phyloP scores from a whole-genome alignment of 2,888 invertebrate genomes.

The Perithous albicinctus region DNA sequence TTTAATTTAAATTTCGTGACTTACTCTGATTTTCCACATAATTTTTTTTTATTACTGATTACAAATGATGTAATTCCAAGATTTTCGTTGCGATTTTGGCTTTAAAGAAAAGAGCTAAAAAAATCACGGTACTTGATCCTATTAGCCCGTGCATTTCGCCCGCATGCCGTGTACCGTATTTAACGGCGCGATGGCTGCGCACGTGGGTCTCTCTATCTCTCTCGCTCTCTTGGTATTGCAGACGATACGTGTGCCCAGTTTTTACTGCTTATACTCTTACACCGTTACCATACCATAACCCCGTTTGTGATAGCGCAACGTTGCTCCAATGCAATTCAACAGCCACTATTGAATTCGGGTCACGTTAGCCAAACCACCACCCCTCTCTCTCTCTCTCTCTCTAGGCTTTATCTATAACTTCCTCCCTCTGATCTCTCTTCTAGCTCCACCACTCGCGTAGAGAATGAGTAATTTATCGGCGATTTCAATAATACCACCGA shows the following conservation, averaged over 20 bases:
- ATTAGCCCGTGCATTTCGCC: not conserved
- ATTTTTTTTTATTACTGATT: too few species aligned
- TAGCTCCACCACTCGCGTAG: slow-evolving; percentile 28
- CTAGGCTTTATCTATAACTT: slow-evolving; percentile 33
- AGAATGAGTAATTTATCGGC: slow-evolving; percentile 71
- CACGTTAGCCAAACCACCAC: slow-evolving; percentile 64
- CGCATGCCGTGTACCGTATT: not conserved
- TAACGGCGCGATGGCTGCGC: not conserved
- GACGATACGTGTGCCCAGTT: not conserved
- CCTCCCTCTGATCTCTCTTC: slow-evolving; percentile 28
- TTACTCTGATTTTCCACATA: too few species aligned
- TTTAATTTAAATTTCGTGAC: too few species aligned
- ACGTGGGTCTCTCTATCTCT: too few species aligned
- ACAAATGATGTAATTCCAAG: not conserved
- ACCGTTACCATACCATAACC: slow-evolving; percentile 11
- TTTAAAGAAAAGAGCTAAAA: not conserved
- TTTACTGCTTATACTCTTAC: not conserved
- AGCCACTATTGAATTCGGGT: slow-evolving; percentile 68
- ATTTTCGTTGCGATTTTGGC: not conserved
- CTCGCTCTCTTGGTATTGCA: not conserved
- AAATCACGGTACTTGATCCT: not conserved
- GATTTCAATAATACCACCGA: slow-evolving; percentile 66
- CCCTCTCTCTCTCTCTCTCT: slow-evolving; percentile 10
- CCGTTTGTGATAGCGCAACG: slow-evolving; percentile 38
- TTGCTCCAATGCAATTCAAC: slow-evolving; percentile 61